Evolutionary conservation across 2,888 invertebrate genomes (phyloP), one percentile per base, ranked within the genome.

Genomic region (Branchipolynoe longqiensis): DNA sequence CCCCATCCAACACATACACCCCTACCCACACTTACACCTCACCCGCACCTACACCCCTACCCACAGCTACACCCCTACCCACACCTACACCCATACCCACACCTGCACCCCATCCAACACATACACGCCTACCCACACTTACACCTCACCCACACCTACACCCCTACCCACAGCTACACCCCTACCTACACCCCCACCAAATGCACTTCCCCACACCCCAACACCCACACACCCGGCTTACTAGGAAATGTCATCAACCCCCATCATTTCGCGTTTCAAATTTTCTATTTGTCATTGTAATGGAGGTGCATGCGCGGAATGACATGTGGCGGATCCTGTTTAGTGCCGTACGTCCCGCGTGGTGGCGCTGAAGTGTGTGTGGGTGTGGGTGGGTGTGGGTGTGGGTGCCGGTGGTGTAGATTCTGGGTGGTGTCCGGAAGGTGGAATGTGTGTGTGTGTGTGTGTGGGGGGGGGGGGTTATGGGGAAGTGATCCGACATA

Each of bases 271-370:
- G 8, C 78, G 41, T 1, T 78, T 48, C 48, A 25, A 78, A 78
- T 78, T 78, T 54, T 78, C 78, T 78, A 78, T 78, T 78, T 78
- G 78, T 31, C 48, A 48, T 41, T 78, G 25, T 78, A 78, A 78
- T 78, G 48, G 48, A 25, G 25, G 36, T 36, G 33, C 36, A 18
- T 18, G 33, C 31, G 31, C 69, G 25, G 69, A 69, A 38, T 33
- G 14, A n/a, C 25, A 58, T 6, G 69, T 12, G 41, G 78, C 41
- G 48, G 41, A 28, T 25, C 25, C 25, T 62, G 62, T 62, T 62
- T 62, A 62, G n/a, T 62, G 31, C 62, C 8, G 18, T 48, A 48
- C 48, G 48, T 18, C 48, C 48, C 48, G n/a, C n/a, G n/a, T n/a
- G n/a, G n/a, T 25, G 3, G 25, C 62, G 4, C 28, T 62, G 25